These are phyloP conservation scores for Bombylius discolor DNA, from an alignment of 2,888 invertebrate genomes.

Conservation along the genomic window DNA sequence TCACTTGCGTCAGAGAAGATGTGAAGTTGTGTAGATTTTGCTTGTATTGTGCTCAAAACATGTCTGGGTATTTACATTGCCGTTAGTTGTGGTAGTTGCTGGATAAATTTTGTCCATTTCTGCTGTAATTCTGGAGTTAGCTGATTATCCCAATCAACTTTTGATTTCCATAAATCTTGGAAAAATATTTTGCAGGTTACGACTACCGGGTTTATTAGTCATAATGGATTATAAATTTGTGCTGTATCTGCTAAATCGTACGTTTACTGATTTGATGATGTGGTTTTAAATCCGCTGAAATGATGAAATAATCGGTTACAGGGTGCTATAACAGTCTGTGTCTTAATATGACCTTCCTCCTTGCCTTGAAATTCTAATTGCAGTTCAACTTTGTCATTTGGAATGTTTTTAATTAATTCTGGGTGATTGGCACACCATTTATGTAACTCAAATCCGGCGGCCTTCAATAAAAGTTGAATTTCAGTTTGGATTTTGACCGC, in stretches of 20 bases:
- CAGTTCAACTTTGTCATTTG: not conserved
- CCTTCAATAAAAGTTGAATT: not conserved
- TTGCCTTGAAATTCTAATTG: not conserved
- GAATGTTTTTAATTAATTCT: not conserved
- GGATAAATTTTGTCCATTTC: too few relatives aligned
- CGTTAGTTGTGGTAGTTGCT: too few relatives aligned
- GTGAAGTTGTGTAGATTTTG: not conserved
- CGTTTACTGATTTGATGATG: slow-evolving; percentile 14
- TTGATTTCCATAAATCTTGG: too few relatives aligned
- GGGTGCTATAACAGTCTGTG: not conserved
- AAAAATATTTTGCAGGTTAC: too few relatives aligned
- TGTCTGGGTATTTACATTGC: too few relatives aligned
- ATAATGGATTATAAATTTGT: not conserved
- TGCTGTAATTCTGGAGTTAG: too few relatives aligned
- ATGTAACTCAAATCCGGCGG: not conserved
- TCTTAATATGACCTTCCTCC: not conserved
- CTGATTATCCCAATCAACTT: too few relatives aligned
- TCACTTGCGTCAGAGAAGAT: slow-evolving; percentile 4
- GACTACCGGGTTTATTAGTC: not conserved
- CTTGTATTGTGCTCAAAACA: too few relatives aligned
- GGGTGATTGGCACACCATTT: not conserved
- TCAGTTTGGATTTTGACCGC: not conserved
- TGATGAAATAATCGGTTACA: not conserved
- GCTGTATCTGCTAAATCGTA: not conserved
- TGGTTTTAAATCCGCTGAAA: slow-evolving; percentile 19